phyloP scores from a whole-genome alignment of 2,797 vertebrate species.

The Chrosomus eos region DNA sequence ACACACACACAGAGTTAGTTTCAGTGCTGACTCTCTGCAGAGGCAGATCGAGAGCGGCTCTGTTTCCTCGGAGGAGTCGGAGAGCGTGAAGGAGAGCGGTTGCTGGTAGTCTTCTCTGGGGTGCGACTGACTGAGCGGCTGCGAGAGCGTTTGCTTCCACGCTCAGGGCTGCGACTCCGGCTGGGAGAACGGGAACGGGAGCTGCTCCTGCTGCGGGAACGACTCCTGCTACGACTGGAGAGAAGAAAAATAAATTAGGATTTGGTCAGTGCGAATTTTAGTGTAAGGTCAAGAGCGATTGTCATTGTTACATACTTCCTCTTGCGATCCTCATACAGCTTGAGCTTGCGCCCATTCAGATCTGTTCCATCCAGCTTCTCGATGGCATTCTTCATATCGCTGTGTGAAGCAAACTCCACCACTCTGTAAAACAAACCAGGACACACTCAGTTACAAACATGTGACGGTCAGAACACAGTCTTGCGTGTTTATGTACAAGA shows the following conservation, averaged over 20 bases:
- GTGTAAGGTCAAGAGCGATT: neutral
- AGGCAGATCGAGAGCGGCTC: constrained; percentile 79
- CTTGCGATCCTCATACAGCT: constrained; percentile 89
- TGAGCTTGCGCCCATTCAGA: constrained; percentile 90
- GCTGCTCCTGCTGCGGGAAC: constrained; percentile 85
- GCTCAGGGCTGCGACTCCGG: constrained; percentile 73
- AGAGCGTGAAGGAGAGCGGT: constrained; percentile 74
- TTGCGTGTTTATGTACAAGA: neutral
- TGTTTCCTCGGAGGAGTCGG: constrained; percentile 67
- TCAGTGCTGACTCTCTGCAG: constrained; percentile 78
- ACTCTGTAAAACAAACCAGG: constrained; percentile 73
- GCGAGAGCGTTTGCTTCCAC: constrained; percentile 61
- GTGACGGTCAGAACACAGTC: neutral
- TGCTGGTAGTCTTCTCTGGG: constrained; percentile 83
- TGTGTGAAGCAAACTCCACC: constrained; percentile 91
- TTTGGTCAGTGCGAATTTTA: neutral
- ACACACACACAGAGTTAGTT: too few relatives aligned
- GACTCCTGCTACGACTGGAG: constrained; percentile 78
- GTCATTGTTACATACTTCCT: constrained; percentile 75
- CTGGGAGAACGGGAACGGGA: constrained; percentile 79
- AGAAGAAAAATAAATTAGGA: neutral
- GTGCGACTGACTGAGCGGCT: constrained; percentile 86
- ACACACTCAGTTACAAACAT: neutral
- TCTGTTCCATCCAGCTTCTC: constrained; percentile 91
- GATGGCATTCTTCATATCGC: constrained; percentile 93